phyloP scores from a whole-genome alignment of 2,113 vertebrate genomes.

The Antechinus flavipes region DNA sequence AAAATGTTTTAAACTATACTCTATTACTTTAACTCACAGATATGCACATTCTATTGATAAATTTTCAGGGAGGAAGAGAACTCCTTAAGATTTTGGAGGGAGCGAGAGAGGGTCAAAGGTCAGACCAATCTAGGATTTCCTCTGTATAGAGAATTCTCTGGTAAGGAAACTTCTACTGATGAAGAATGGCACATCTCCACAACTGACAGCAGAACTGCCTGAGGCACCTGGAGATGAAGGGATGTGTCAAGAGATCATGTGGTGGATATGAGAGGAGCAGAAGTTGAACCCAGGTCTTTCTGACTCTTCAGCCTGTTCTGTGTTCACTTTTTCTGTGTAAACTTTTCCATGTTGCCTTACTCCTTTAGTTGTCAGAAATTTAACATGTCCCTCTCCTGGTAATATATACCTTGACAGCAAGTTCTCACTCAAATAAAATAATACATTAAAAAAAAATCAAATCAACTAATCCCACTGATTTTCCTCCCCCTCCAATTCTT shows the following conservation, averaged over 20 bases:
- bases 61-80: constrained; percentile 16
- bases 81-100: not conserved
- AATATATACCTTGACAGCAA: constrained; percentile 34
- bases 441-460: constrained; percentile 43
- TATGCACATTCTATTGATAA: constrained; percentile 36
- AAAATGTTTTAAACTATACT: not conserved
- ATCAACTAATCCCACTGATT: constrained; percentile 17
- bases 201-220: not conserved
- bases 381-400: constrained; percentile 8
- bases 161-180: not conserved
- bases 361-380: not conserved
- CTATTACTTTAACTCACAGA: constrained; percentile 18
- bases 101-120: not conserved
- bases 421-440: constrained; percentile 11
- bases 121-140: not conserved
- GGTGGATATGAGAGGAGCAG: not conserved
- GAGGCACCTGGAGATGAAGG: not conserved
- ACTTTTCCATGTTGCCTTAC: not conserved
- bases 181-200: not conserved
- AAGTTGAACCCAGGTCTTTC: not conserved
- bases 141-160: not conserved
- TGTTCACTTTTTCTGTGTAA: not conserved
- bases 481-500: not conserved
- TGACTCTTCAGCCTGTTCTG: not conserved
- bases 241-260: not conserved